A percentile compares a stretch with the other conserved stretches of the same genome.
Conservation (phyloP, 2,797 vertebrate genomes). For the Periophthalmus magnuspinnatus region DNA sequence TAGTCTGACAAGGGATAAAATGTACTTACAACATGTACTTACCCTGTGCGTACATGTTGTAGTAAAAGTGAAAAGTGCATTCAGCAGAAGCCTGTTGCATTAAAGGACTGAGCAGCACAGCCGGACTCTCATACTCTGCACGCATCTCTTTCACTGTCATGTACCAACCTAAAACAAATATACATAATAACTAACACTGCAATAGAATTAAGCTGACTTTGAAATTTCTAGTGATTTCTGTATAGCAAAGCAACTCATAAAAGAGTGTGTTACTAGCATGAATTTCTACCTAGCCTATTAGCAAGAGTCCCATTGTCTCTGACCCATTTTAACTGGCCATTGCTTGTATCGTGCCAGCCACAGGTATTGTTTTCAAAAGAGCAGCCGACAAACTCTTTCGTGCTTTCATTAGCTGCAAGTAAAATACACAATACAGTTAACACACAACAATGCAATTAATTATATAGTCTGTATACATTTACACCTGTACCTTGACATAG, state of each 20-base stretch:
- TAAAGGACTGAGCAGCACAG: slow-evolving; percentile 65
- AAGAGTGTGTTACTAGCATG: not conserved
- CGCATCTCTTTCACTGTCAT: slow-evolving; percentile 60
- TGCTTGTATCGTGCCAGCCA: slow-evolving; percentile 72
- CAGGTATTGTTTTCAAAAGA: slow-evolving; percentile 75
- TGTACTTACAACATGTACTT: slow-evolving; percentile 40
- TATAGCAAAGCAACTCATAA: not conserved
- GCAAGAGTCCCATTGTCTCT: slow-evolving; percentile 63
- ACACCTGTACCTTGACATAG: slow-evolving; percentile 64
- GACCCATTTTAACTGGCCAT: slow-evolving; percentile 71
- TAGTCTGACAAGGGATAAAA: not conserved
- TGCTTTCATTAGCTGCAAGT: slow-evolving; percentile 58
- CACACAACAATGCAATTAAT: not conserved
- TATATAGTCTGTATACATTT: not conserved
- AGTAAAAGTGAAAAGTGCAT: slow-evolving; percentile 76
- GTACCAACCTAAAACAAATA: slow-evolving; percentile 71
- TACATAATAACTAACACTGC: too few relatives aligned
- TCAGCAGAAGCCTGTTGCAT: slow-evolving; percentile 68
- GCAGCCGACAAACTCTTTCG: slow-evolving; percentile 65
- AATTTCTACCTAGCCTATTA: slow-evolving; percentile 64
- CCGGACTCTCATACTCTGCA: slow-evolving; percentile 62
- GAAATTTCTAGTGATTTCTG: not conserved
- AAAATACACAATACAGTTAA: not conserved
- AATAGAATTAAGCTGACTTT: not conserved
- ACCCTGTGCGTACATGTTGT: slow-evolving; percentile 76